A percentile compares a stretch with the other conserved stretches of the same genome.
Conservation (phyloP, 2,113 vertebrate genomes). For the Trachemys scripta region DNA sequence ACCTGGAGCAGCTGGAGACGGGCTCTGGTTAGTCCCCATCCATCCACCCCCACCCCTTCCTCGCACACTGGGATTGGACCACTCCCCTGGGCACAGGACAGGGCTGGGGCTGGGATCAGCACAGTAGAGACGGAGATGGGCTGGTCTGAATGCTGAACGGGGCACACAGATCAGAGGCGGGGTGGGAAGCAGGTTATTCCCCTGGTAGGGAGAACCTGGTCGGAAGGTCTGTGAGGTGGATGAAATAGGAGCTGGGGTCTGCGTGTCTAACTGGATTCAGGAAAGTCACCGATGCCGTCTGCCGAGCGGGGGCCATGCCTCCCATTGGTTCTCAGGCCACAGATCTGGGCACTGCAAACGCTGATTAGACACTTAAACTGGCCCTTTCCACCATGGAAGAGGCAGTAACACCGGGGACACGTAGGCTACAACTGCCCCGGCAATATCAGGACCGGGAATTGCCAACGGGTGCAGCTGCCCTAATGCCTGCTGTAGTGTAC, state of each 20-base stretch:
- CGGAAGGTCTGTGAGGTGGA: background rate
- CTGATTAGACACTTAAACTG: background rate
- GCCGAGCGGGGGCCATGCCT: background rate
- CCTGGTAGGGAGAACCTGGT: background rate
- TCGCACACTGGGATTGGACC: background rate
- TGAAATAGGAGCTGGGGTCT: background rate
- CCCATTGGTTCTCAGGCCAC: background rate
- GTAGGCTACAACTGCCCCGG: background rate
- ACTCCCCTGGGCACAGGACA: background rate
- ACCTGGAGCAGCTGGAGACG: background rate
- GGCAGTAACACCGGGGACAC: background rate
- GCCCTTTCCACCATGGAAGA: background rate
- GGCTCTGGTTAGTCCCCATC: background rate
- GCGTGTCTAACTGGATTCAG: background rate
- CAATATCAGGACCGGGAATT: background rate
- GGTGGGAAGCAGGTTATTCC: background rate
- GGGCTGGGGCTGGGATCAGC: background rate
- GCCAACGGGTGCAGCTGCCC: background rate
- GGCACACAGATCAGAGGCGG: background rate
- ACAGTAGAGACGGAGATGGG: background rate
- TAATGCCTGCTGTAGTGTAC: background rate
- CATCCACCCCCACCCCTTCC: background rate
- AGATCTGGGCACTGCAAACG: no score
- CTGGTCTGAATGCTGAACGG: background rate
- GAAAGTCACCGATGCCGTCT: background rate